Percentiles rank a stretch among this genome's conserved stretches.
These are phyloP conservation scores for Tachypleus tridentatus DNA, from an alignment of 1,140 invertebrate species.

Conservation along the genomic window DNA sequence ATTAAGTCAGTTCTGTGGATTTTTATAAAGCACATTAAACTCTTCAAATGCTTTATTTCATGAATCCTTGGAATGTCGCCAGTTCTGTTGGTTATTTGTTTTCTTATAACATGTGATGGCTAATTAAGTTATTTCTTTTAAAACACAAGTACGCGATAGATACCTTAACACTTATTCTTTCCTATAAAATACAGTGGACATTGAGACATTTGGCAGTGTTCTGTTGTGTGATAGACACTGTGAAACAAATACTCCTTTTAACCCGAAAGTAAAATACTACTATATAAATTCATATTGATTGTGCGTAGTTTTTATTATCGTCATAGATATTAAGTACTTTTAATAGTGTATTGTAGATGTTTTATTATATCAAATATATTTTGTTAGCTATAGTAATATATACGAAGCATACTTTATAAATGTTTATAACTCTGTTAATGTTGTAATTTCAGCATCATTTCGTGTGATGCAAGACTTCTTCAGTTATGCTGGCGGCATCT, in stretches of 20 bases:
- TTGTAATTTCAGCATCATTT: constrained; percentile 61
- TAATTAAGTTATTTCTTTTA: too few relatives aligned
- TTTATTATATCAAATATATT: neutral
- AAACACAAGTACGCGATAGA: too few relatives aligned
- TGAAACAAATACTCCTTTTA: neutral
- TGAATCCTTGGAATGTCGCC: neutral
- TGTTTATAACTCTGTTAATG: neutral
- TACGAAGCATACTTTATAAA: neutral
- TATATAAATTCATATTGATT: neutral
- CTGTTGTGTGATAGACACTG: too few relatives aligned
- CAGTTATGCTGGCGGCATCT: constrained; percentile 69
- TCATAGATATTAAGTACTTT: neutral
- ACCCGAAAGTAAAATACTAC: too few relatives aligned
- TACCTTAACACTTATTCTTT: too few relatives aligned
- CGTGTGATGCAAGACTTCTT: constrained; percentile 81
- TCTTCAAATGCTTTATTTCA: neutral
- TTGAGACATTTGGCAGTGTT: too few relatives aligned
- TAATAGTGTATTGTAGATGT: neutral
- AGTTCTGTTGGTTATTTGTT: neutral
- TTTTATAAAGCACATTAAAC: neutral
- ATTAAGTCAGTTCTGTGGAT: neutral
- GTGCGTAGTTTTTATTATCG: neutral
- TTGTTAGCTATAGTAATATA: neutral
- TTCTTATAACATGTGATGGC: too few relatives aligned
- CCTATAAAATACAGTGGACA: too few relatives aligned